phyloP scores from a whole-genome alignment of 64 coral and sea anemone genomes.

The Anthopleura sola region DNA sequence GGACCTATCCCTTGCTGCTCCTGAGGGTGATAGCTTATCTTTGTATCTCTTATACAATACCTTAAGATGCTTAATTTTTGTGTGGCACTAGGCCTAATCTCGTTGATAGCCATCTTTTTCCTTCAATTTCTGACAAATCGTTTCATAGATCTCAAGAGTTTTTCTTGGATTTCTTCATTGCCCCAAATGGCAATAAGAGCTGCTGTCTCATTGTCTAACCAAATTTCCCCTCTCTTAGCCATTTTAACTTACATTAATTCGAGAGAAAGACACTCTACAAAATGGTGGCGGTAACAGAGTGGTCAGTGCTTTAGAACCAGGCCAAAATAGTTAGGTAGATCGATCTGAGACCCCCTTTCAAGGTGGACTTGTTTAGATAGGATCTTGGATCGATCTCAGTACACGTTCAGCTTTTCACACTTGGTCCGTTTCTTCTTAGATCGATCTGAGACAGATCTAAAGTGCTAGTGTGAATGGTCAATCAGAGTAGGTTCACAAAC shows the following conservation, averaged over 20 bases:
- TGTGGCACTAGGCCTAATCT: not conserved
- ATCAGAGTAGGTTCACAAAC: not conserved
- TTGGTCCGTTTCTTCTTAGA: not conserved
- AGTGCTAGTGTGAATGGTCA: not conserved
- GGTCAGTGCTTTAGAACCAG: not conserved
- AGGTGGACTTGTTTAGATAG: constrained; percentile 24
- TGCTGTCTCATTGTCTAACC: constrained; percentile 8
- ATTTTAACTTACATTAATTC: not conserved
- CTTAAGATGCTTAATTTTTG: constrained; percentile 16
- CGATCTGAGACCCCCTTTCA: constrained; percentile 9
- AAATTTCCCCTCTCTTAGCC: not conserved
- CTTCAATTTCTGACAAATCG: constrained; percentile 18
- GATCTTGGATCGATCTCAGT: not conserved
- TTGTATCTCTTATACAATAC: constrained; percentile 6
- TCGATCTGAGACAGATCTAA: too few relatives aligned
- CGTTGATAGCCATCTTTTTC: not conserved
- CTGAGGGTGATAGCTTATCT: not conserved
- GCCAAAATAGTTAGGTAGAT: not conserved
- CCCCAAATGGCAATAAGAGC: constrained; percentile 26
- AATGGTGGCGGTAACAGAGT: too few relatives aligned
- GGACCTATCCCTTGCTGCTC: too few relatives aligned
- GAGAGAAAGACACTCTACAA: too few relatives aligned
- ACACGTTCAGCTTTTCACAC: not conserved
- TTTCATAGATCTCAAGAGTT: constrained; percentile 5
- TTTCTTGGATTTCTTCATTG: constrained; percentile 16